Conservation (phyloP, 2,113 vertebrate species). For the Phaethon lepturus region DNA sequence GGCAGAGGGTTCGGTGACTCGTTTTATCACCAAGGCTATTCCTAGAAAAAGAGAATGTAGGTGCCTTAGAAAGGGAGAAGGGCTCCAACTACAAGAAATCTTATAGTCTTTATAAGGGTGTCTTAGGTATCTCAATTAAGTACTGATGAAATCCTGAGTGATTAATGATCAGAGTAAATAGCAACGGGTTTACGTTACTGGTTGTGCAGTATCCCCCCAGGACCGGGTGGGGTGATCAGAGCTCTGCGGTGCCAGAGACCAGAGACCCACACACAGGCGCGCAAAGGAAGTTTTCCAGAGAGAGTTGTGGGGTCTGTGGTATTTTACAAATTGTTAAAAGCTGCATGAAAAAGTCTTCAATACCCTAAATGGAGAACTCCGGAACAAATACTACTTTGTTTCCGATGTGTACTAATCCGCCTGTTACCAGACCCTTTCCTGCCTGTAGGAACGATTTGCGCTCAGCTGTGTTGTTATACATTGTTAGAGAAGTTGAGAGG, state of each 20-base stretch:
- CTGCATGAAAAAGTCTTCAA: not conserved
- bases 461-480: not conserved
- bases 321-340: not conserved
- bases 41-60: slow-evolving; percentile 57
- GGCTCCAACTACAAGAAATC: slow-evolving; percentile 17
- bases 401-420: not conserved
- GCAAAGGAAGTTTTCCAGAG: not conserved
- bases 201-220: not conserved
- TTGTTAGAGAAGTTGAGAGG: not conserved
- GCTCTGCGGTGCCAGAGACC: not conserved
- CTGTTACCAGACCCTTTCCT: not conserved
- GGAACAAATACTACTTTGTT: not conserved
- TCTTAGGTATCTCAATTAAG: not conserved
- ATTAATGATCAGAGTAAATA: slow-evolving; percentile 50
- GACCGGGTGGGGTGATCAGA: not conserved
- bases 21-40: slow-evolving; percentile 39
- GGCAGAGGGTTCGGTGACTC: slow-evolving; percentile 25
- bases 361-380: not conserved
- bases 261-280: fast-evolving
- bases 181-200: not conserved
- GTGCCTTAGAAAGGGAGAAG: slow-evolving; percentile 26
- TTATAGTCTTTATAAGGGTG: not conserved
- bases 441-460: not conserved
- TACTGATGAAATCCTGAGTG: not conserved
- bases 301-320: not conserved